Evolutionary conservation across 2,888 invertebrate genomes (phyloP).

Genomic region (Ormyrus thymus): DNA sequence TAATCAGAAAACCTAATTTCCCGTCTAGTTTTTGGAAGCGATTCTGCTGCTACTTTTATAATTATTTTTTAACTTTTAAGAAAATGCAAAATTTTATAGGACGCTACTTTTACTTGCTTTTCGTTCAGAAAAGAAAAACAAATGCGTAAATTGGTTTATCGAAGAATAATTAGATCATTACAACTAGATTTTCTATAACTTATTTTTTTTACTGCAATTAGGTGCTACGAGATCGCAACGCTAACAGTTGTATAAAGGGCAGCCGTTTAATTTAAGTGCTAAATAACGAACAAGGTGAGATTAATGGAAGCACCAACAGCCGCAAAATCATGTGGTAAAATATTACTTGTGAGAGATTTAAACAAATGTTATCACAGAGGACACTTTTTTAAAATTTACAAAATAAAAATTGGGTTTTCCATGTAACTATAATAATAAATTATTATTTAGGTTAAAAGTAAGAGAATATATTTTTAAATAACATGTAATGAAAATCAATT

Average conservation of each 20-base stretch:
- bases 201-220: constrained; percentile 38
- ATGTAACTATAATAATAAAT: neutral
- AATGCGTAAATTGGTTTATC: neutral
- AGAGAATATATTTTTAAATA: neutral
- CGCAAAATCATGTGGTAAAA: constrained; percentile 26
- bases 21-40: constrained; percentile 37
- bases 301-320: constrained; percentile 74
- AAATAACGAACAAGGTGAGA: constrained; percentile 65
- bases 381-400: constrained; percentile 45
- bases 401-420: constrained; percentile 42
- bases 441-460: neutral
- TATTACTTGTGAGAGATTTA: constrained; percentile 23
- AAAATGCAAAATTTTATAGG: neutral
- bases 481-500: neutral
- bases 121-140: constrained; percentile 20
- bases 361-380: constrained; percentile 54
- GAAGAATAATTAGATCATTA: constrained; percentile 20
- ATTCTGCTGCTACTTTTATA: neutral
- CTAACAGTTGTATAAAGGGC: constrained; percentile 59
- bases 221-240: constrained; percentile 30
- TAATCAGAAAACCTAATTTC: constrained; percentile 41
- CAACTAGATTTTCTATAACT: constrained; percentile 22
- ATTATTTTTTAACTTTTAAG: neutral
- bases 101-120: neutral
- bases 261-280: constrained; percentile 63